These are phyloP conservation scores for Bombylius major DNA, from an alignment of 2,888 invertebrate species.

Conservation along the genomic window DNA sequence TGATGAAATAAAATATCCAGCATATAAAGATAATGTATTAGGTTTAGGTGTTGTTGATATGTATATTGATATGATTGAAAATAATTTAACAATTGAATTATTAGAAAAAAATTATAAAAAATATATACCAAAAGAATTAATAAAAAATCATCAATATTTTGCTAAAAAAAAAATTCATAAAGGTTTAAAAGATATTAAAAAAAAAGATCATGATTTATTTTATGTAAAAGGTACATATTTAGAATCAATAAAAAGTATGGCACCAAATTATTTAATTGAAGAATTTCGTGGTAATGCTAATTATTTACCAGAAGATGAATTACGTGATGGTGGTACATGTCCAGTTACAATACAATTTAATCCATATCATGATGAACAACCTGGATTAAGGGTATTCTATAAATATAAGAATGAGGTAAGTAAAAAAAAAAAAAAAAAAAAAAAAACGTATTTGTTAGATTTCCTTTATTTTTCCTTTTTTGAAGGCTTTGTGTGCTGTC, in stretches of 20 bases:
- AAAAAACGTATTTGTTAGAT: background rate
- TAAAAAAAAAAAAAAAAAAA: background rate
- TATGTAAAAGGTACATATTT: conserved; percentile 68
- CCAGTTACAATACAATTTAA: conserved; percentile 50
- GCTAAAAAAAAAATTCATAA: conserved; percentile 63
- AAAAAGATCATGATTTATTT: conserved; percentile 43
- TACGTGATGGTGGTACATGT: conserved; percentile 56
- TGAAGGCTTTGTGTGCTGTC: too few species aligned
- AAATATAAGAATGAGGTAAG: conserved; percentile 48
- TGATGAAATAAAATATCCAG: conserved; percentile 65
- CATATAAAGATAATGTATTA: conserved; percentile 61
- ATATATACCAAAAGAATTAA: conserved; percentile 68
- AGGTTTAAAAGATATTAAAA: conserved; percentile 44
- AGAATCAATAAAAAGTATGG: conserved; percentile 65
- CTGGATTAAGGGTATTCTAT: conserved; percentile 54
- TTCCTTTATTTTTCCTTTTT: too few species aligned
- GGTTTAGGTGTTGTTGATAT: conserved; percentile 82
- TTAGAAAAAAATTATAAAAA: conserved; percentile 69
- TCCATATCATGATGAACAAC: conserved; percentile 49
- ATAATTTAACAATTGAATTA: conserved; percentile 49
- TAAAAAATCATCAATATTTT: conserved; percentile 61
- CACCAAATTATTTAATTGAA: conserved; percentile 70
- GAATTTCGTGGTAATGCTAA: conserved; percentile 47
- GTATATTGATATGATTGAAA: conserved; percentile 71
- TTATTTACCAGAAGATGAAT: conserved; percentile 41